phyloP scores from a whole-genome alignment of 1,140 invertebrate genomes.

The Cydia fagiglandana region DNA sequence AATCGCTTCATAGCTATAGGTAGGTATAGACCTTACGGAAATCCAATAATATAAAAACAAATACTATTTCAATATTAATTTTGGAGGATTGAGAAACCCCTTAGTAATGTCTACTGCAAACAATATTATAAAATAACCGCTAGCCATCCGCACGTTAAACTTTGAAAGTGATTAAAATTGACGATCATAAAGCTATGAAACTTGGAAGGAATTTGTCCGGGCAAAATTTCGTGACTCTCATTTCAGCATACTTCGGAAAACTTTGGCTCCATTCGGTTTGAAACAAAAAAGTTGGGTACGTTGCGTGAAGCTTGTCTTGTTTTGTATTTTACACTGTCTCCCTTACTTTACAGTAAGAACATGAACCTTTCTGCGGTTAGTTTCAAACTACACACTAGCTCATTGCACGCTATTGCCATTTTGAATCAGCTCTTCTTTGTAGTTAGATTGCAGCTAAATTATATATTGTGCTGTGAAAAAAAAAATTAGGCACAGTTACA shows the following conservation, averaged over 20 bases:
- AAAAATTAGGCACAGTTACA: too few species aligned
- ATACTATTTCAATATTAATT: not conserved
- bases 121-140: constrained; percentile 20
- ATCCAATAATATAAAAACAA: not conserved
- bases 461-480: too few species aligned
- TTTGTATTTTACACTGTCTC: not conserved
- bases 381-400: too few species aligned
- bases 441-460: too few species aligned
- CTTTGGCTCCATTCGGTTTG: constrained; percentile 14
- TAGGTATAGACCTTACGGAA: too few species aligned
- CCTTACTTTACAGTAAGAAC: too few species aligned
- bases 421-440: too few species aligned
- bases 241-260: constrained; percentile 28
- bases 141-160: constrained; percentile 25
- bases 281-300: constrained; percentile 22
- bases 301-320: constrained; percentile 3
- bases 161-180: constrained; percentile 32
- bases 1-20: too few species aligned
- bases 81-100: not conserved
- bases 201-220: constrained; percentile 27
- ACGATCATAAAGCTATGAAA: constrained; percentile 28
- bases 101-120: not conserved
- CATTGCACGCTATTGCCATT: too few species aligned
- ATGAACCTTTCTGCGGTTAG: too few species aligned
- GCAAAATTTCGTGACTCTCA: constrained; percentile 22